phyloP scores from a whole-genome alignment of 2,797 vertebrate species.

The Protonibea diacanthus region DNA sequence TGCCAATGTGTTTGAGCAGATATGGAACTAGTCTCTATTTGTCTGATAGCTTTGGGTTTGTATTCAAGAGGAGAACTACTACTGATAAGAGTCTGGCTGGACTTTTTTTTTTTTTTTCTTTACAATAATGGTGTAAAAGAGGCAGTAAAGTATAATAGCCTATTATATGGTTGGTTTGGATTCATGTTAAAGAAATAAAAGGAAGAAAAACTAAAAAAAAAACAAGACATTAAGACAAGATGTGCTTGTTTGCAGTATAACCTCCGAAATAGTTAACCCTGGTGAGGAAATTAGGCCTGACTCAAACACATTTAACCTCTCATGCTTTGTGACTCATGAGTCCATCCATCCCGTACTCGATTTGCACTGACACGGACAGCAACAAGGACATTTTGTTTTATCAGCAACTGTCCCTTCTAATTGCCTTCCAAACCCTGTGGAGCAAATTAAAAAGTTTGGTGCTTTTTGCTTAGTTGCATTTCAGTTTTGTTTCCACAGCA shows the following conservation, averaged over 20 bases:
- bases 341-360: conserved; percentile 21
- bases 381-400: conserved; percentile 51
- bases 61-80: conserved; percentile 10
- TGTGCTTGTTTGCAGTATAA: neutral
- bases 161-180: neutral
- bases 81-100: conserved; percentile 14
- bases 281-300: conserved; percentile 16
- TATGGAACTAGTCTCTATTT: conserved; percentile 33
- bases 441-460: conserved; percentile 66
- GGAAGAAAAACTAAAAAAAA: neutral
- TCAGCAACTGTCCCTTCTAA: conserved; percentile 64
- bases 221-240: neutral
- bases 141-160: neutral
- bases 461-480: conserved; percentile 59
- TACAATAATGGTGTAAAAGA: neutral
- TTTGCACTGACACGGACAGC: conserved; percentile 28
- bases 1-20: conserved; percentile 24
- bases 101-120: neutral
- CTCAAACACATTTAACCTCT: conserved; percentile 22
- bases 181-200: neutral
- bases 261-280: neutral
- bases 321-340: conserved; percentile 29
- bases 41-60: conserved; percentile 34
- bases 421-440: conserved; percentile 60
- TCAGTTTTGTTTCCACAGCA: conserved; percentile 37